Percentiles rank a stretch among this genome's conserved stretches.
Conservation (phyloP, 2,888 invertebrate species). For the Anaspis maculata region DNA sequence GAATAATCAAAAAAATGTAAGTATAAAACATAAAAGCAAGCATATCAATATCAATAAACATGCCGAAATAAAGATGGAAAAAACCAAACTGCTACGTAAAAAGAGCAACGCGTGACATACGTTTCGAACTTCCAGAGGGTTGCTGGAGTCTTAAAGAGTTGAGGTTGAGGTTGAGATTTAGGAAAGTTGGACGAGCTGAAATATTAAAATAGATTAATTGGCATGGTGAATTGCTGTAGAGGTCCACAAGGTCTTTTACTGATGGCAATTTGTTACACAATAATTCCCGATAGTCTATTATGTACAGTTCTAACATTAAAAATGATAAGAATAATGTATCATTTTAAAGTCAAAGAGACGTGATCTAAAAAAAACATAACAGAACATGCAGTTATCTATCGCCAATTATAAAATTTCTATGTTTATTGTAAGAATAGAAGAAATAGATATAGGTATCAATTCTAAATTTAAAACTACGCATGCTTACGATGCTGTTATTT, state of each 20-base stretch:
- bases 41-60: slow-evolving; percentile 4
- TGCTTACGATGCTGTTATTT: slow-evolving; percentile 29
- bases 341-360: slow-evolving; percentile 43
- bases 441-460: slow-evolving; percentile 1
- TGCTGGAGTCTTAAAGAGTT: slow-evolving; percentile 85
- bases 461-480: slow-evolving; percentile 28
- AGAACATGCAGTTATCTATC: slow-evolving; percentile 29
- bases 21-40: slow-evolving; percentile 3
- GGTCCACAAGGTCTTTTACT: too few species aligned
- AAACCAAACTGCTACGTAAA: slow-evolving; percentile 13
- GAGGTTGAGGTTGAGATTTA: slow-evolving; percentile 93
- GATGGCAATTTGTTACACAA: too few species aligned
- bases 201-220: slow-evolving; percentile 40
- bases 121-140: slow-evolving; percentile 64
- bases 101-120: slow-evolving; percentile 54
- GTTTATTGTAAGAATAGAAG: background rate
- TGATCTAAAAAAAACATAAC: slow-evolving; percentile 30
- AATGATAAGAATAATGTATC: slow-evolving; percentile 20
- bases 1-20: slow-evolving; percentile 3
- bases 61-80: slow-evolving; percentile 12
- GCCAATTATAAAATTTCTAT: background rate
- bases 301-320: slow-evolving; percentile 16
- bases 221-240: background rate
- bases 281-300: too few species aligned
- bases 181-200: slow-evolving; percentile 97